Evolutionary conservation across 2,113 vertebrate species (phyloP).

Genomic region (Centropus bengalensis): DNA sequence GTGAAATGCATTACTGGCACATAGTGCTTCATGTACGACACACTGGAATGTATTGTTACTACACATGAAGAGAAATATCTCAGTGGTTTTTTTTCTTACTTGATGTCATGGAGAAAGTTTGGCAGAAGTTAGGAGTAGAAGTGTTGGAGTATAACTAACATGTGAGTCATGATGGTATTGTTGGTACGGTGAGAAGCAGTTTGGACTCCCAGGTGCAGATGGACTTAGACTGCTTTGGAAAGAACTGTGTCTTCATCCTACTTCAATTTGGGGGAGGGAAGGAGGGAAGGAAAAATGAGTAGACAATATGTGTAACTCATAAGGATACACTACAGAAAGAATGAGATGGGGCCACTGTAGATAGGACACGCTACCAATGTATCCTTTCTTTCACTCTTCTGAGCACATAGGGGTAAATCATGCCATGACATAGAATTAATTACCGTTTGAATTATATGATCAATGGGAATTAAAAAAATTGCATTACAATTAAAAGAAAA

Average conservation of each 20-base stretch:
- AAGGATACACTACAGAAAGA: background rate
- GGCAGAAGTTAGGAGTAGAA: background rate
- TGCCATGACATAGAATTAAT: background rate
- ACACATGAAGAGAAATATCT: background rate
- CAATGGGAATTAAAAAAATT: background rate
- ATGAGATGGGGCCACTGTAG: background rate
- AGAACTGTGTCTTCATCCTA: background rate
- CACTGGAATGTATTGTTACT: background rate
- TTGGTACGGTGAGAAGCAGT: background rate
- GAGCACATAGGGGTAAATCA: background rate
- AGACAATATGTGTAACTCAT: background rate
- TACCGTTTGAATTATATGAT: background rate
- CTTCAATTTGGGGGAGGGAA: background rate
- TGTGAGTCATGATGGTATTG: background rate
- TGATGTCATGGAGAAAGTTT: background rate
- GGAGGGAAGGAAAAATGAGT: background rate
- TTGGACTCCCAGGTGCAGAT: background rate
- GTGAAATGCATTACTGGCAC: background rate
- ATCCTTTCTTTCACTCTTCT: background rate
- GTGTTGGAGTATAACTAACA: background rate
- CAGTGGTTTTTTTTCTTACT: background rate
- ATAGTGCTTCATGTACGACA: background rate
- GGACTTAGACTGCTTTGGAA: background rate
- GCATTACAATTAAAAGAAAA: fast-evolving
- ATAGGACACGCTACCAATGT: too few relatives aligned